A percentile compares a stretch with the other conserved stretches of the same genome.
These are phyloP conservation scores for Macrosoma leucophasiata DNA, from an alignment of 2,888 invertebrate species.

Conservation along the genomic window DNA sequence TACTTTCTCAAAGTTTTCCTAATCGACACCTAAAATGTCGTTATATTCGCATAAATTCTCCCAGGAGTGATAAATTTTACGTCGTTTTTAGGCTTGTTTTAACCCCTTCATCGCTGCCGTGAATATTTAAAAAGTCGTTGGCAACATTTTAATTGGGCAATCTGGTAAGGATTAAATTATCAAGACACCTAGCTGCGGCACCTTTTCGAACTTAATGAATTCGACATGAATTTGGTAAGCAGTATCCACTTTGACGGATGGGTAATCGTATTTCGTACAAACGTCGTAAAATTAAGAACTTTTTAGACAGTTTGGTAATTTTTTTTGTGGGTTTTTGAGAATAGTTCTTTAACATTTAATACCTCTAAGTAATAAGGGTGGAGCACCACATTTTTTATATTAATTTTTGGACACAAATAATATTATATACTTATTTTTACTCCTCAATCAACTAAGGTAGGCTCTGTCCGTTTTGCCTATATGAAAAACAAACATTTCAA, in stretches of 20 bases:
- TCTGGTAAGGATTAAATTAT: slow-evolving; percentile 73
- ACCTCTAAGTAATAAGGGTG: too few species aligned
- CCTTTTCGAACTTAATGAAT: slow-evolving; percentile 68
- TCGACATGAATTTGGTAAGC: slow-evolving; percentile 55
- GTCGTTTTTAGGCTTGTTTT: slow-evolving; percentile 60
- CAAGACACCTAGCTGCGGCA: slow-evolving; percentile 73
- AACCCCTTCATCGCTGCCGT: slow-evolving; percentile 53
- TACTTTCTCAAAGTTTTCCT: slow-evolving; percentile 57
- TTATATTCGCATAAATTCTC: slow-evolving; percentile 64
- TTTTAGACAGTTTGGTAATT: too few species aligned
- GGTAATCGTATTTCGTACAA: too few species aligned
- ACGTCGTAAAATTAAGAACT: too few species aligned
- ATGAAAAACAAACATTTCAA: too few species aligned
- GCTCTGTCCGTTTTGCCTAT: too few species aligned
- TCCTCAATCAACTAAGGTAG: too few species aligned
- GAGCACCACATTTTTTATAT: too few species aligned
- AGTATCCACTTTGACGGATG: too few species aligned
- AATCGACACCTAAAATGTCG: slow-evolving; percentile 72
- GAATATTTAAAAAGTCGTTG: slow-evolving; percentile 76
- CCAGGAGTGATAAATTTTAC: slow-evolving; percentile 62
- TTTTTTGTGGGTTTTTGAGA: slow-evolving; percentile 4
- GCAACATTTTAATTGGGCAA: slow-evolving; percentile 72
- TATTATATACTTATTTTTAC: too few species aligned
- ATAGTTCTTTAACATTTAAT: slow-evolving; percentile 11
- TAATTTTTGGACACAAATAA: too few species aligned